Evolutionary conservation across 2,888 invertebrate genomes (phyloP).

Genomic region (Ennomos fuscantarius): DNA sequence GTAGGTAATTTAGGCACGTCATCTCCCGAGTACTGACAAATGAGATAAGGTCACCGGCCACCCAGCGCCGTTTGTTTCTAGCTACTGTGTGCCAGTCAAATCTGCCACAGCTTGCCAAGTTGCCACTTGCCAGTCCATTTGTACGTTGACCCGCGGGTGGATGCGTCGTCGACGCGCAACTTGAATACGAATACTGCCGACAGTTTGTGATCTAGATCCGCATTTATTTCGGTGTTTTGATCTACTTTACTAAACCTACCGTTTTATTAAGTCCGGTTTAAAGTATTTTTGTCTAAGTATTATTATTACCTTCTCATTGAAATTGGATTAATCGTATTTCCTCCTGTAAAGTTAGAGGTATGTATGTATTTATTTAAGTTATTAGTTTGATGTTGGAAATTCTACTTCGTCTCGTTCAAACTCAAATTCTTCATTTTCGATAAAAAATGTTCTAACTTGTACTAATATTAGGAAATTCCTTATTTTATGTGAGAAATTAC

Average conservation of each 20-base stretch:
- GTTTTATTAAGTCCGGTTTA: too few species aligned
- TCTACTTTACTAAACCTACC: background rate
- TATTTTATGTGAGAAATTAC: too few species aligned
- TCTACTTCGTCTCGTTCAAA: too few species aligned
- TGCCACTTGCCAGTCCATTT: constrained; percentile 56
- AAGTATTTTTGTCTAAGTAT: too few species aligned
- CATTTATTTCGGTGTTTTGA: constrained; percentile 8
- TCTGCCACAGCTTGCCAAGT: constrained; percentile 26
- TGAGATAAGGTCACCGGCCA: constrained; percentile 59
- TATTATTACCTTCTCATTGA: background rate
- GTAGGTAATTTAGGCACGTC: constrained; percentile 30
- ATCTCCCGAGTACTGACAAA: constrained; percentile 38
- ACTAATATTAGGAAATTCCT: too few species aligned
- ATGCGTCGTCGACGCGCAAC: constrained; percentile 48
- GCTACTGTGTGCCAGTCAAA: constrained; percentile 34
- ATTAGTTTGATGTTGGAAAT: background rate
- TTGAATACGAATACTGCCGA: constrained; percentile 12
- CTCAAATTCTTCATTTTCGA: too few species aligned
- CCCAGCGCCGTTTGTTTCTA: constrained; percentile 47
- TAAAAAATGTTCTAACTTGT: too few species aligned
- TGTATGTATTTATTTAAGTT: background rate
- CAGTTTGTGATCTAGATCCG: constrained; percentile 2
- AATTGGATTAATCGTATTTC: constrained; percentile 7
- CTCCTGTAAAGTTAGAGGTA: constrained; percentile 1
- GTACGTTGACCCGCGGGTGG: constrained; percentile 73